Conservation (phyloP, 2,113 vertebrate species). For the Chionodraco myersi region DNA sequence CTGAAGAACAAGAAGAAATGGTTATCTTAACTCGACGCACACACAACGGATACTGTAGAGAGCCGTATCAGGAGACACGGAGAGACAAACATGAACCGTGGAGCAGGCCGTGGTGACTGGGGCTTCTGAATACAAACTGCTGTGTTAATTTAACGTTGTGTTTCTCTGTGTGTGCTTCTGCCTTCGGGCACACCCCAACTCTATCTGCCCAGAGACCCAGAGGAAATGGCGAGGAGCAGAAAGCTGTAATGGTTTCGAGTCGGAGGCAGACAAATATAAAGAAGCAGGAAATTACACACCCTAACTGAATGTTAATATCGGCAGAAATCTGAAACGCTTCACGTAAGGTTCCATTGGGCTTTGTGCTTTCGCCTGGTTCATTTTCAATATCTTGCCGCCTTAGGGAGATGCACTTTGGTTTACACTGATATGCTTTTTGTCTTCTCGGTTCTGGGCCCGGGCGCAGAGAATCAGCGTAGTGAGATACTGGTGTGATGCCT, state of each 20-base stretch:
- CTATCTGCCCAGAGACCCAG: slow-evolving; percentile 51
- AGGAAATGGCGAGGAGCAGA: slow-evolving; percentile 47
- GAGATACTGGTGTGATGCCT: slow-evolving; percentile 43
- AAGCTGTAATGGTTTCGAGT: slow-evolving; percentile 45
- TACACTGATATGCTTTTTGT: slow-evolving; percentile 75
- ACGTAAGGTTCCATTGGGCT: slow-evolving; percentile 60
- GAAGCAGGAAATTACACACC: slow-evolving; percentile 59
- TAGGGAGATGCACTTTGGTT: slow-evolving; percentile 76
- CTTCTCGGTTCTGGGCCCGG: slow-evolving; percentile 59
- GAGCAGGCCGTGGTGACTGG: not conserved
- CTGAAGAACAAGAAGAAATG: slow-evolving; percentile 5
- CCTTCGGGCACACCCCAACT: slow-evolving; percentile 22
- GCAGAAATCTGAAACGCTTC: slow-evolving; percentile 75
- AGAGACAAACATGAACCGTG: slow-evolving; percentile 11
- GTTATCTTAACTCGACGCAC: slow-evolving; percentile 20
- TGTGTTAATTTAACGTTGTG: slow-evolving; percentile 46
- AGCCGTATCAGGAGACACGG: not conserved
- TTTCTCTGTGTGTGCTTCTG: slow-evolving; percentile 19
- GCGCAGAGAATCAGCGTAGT: slow-evolving; percentile 41
- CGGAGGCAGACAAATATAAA: slow-evolving; percentile 59
- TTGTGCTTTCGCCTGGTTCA: slow-evolving; percentile 68
- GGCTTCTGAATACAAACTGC: slow-evolving; percentile 23
- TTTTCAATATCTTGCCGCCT: slow-evolving; percentile 76
- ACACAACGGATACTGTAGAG: slow-evolving; percentile 1
- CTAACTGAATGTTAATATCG: slow-evolving; percentile 76